Conservation (phyloP, 2,888 invertebrate genomes). For the Rhimphoctona megacephalus region DNA sequence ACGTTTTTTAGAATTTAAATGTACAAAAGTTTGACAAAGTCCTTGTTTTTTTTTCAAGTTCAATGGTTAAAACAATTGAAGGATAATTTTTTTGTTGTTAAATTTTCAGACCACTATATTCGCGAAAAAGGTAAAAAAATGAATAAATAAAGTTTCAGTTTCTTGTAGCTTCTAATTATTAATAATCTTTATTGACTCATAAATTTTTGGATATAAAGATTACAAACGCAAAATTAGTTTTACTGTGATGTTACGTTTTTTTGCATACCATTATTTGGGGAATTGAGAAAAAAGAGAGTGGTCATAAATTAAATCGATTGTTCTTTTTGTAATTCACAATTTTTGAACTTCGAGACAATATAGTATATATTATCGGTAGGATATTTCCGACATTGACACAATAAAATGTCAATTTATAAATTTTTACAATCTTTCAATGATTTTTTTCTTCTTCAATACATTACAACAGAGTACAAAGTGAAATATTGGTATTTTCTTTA, state of each 20-base stretch:
- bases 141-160: not conserved
- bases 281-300: slow-evolving; percentile 1
- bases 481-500: not conserved
- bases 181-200: not conserved
- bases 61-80: not conserved
- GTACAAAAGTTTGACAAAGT: not conserved
- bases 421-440: slow-evolving; percentile 42
- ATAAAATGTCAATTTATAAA: slow-evolving; percentile 38
- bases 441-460: slow-evolving; percentile 1
- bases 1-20: too few relatives aligned
- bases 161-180: not conserved
- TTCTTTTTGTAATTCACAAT: slow-evolving; percentile 44
- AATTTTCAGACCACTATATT: not conserved
- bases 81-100: not conserved
- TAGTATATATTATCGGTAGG: slow-evolving; percentile 25
- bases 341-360: slow-evolving; percentile 42
- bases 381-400: slow-evolving; percentile 38
- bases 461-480: slow-evolving; percentile 39
- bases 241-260: not conserved
- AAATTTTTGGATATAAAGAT: not conserved
- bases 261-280: not conserved
- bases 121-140: too few relatives aligned
- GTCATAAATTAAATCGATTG: slow-evolving; percentile 24
- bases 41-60: not conserved
- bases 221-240: not conserved